Evolutionary conservation across 2,797 vertebrate genomes (phyloP).

Genomic region (Antrozous pallidus): DNA sequence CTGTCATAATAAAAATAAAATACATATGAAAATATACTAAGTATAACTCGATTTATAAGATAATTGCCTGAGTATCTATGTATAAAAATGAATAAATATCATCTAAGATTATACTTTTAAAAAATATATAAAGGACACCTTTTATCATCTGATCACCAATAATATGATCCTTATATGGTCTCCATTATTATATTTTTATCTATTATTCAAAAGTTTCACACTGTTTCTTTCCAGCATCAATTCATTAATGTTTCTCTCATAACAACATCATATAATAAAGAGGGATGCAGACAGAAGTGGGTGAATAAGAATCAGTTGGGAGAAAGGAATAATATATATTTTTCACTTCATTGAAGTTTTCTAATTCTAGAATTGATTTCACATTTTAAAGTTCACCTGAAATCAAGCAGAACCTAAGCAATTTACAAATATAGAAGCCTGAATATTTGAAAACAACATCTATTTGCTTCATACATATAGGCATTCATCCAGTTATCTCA

Average conservation of each 20-base stretch:
- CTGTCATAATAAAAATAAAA: not conserved
- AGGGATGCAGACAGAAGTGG: not conserved
- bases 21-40: not conserved
- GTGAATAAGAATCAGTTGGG: not conserved
- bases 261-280: not conserved
- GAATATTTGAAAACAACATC: constrained; percentile 65
- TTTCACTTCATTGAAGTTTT: constrained; percentile 68
- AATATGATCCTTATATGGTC: not conserved
- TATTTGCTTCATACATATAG: constrained; percentile 33
- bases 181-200: not conserved
- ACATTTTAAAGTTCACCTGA: constrained; percentile 75
- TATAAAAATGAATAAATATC: not conserved
- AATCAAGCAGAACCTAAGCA: constrained; percentile 75
- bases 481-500: constrained; percentile 56
- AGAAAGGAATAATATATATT: constrained; percentile 52
- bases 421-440: constrained; percentile 70
- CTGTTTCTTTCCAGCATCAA: not conserved
- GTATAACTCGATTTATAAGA: not conserved
- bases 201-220: not conserved
- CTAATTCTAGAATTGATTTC: constrained; percentile 71
- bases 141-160: not conserved
- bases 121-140: not conserved
- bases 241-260: not conserved
- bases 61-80: not conserved
- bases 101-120: not conserved